phyloP scores from a whole-genome alignment of 2,888 invertebrate genomes.

The Liposcelis brunnea region DNA sequence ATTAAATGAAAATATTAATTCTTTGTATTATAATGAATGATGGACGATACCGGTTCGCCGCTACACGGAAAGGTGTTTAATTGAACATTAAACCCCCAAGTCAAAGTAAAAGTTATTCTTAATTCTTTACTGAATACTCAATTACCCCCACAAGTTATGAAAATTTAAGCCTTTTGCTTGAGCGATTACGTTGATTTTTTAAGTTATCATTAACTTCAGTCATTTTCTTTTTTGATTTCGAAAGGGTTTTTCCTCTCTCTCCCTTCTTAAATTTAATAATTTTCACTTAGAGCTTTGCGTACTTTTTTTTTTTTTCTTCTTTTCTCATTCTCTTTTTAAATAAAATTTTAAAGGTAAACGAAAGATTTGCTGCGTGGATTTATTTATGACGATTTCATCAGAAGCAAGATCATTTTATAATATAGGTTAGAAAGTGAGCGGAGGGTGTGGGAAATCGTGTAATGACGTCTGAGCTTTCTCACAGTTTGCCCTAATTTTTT shows the following conservation, averaged over 20 bases:
- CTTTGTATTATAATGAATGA: too few relatives aligned
- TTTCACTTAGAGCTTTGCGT: constrained; percentile 1
- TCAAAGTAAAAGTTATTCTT: constrained; percentile 1
- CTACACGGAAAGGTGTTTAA: too few relatives aligned
- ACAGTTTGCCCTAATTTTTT: too few relatives aligned
- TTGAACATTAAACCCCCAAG: constrained; percentile 1
- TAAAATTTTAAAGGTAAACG: neutral
- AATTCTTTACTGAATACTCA: constrained; percentile 5
- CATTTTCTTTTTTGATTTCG: constrained; percentile 2
- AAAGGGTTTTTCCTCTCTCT: constrained; percentile 2
- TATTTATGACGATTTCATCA: too few relatives aligned
- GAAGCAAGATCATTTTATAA: too few relatives aligned
- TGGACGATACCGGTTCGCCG: too few relatives aligned
- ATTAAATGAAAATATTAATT: too few relatives aligned
- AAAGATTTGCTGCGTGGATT: too few relatives aligned
- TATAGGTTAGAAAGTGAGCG: too few relatives aligned
- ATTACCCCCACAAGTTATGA: constrained; percentile 4
- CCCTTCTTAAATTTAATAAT: constrained; percentile 1
- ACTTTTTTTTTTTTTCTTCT: neutral
- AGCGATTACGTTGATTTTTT: constrained; percentile 4
- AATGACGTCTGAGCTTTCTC: too few relatives aligned
- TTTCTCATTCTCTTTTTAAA: constrained; percentile 2
- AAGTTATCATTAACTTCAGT: neutral
- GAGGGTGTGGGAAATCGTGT: too few relatives aligned
- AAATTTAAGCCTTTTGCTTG: constrained; percentile 5